These are phyloP conservation scores for Itoplectis maculator DNA, from an alignment of 2,888 invertebrate species.

Conservation along the genomic window DNA sequence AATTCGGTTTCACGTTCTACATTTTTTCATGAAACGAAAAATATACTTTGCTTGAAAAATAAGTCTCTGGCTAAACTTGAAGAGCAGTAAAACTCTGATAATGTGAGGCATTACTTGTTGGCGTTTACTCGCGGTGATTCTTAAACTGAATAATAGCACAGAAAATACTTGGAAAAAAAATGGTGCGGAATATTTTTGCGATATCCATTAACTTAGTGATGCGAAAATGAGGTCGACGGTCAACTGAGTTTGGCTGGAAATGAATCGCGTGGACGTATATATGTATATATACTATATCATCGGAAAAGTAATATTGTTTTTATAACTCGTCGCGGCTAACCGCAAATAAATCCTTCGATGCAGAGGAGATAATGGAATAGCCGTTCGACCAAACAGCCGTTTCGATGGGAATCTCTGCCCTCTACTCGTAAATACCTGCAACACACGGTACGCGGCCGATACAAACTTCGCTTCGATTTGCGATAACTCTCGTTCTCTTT, in stretches of 20 bases:
- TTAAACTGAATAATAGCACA: neutral
- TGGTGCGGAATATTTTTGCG: neutral
- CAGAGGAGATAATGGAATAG: constrained; percentile 66
- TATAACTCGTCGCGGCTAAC: constrained; percentile 62
- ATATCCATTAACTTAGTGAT: neutral
- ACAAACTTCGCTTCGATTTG: constrained; percentile 50
- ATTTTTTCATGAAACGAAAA: neutral
- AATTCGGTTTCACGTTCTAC: neutral
- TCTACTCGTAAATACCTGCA: constrained; percentile 38
- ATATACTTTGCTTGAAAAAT: neutral
- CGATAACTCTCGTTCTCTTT: constrained; percentile 39
- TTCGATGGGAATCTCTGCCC: constrained; percentile 47
- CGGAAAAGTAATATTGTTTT: constrained; percentile 62
- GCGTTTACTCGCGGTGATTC: neutral
- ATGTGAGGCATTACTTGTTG: neutral
- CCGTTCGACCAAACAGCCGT: constrained; percentile 59
- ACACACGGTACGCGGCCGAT: constrained; percentile 22
- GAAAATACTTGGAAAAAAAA: neutral
- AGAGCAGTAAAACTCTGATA: neutral
- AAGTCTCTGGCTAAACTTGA: neutral
- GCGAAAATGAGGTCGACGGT: constrained; percentile 14
- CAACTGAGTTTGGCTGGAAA: neutral
- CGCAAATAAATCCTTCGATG: constrained; percentile 66
- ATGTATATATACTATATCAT: neutral
- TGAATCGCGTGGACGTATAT: neutral